Conservation (phyloP, 2,888 invertebrate species). For the Cenopis cana region DNA sequence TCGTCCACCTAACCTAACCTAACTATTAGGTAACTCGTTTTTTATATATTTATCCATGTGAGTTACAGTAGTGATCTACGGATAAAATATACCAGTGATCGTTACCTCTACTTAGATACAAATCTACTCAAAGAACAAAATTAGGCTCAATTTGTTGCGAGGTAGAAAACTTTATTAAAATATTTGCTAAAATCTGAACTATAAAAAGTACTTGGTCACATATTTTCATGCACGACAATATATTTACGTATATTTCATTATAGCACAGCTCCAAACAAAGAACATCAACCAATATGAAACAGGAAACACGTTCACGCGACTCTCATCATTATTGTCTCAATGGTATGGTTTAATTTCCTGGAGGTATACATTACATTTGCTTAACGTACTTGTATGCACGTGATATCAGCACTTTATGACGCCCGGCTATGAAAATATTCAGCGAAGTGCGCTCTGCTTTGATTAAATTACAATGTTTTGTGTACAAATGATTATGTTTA, state of each 20-base stretch:
- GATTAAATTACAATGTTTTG: constrained; percentile 59
- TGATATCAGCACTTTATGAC: constrained; percentile 68
- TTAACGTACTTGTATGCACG: constrained; percentile 56
- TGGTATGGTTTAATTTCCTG: constrained; percentile 83
- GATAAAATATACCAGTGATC: too few relatives aligned
- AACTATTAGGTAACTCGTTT: too few relatives aligned
- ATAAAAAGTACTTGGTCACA: background rate
- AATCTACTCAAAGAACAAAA: too few relatives aligned
- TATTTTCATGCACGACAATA: constrained; percentile 1
- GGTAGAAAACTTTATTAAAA: too few relatives aligned
- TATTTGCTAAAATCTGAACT: background rate
- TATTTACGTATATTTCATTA: constrained; percentile 1
- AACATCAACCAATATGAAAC: constrained; percentile 48
- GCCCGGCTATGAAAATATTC: constrained; percentile 64
- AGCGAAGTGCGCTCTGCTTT: constrained; percentile 63
- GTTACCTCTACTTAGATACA: too few relatives aligned
- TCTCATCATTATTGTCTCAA: constrained; percentile 65
- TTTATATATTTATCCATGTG: too few relatives aligned
- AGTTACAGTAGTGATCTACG: too few relatives aligned
- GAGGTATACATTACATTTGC: constrained; percentile 70
- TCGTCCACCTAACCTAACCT: too few relatives aligned
- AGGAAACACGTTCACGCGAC: constrained; percentile 62
- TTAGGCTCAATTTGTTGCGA: too few relatives aligned
- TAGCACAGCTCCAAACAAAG: constrained; percentile 30
- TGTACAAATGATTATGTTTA: constrained; percentile 21